Evolutionary conservation across 2,113 vertebrate genomes (phyloP).

Genomic region (Hassar affinis): DNA sequence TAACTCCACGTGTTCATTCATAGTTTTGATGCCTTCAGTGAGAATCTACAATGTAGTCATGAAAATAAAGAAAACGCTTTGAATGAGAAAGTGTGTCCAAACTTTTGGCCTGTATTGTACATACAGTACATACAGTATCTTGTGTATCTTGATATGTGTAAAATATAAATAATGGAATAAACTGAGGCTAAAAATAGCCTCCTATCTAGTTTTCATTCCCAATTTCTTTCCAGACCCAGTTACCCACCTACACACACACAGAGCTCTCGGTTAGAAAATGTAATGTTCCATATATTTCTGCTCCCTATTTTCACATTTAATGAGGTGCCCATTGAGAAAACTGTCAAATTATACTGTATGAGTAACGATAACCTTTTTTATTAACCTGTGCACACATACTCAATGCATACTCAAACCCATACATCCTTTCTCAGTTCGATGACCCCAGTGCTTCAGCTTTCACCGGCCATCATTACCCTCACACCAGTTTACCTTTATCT

Average conservation of each 20-base stretch:
- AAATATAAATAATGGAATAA: background rate
- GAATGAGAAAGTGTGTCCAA: no score
- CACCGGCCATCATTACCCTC: background rate
- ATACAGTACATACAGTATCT: no score
- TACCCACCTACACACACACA: background rate
- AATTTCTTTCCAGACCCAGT: background rate
- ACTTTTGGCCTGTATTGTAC: no score
- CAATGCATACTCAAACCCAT: background rate
- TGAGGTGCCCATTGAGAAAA: constrained; percentile 28
- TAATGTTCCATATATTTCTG: constrained; percentile 3
- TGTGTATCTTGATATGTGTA: background rate
- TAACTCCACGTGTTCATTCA: no score
- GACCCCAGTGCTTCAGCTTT: background rate
- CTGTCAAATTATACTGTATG: constrained; percentile 12
- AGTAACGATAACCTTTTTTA: background rate
- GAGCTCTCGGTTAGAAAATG: background rate
- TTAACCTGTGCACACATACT: constrained; percentile 6
- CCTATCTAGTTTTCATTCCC: background rate
- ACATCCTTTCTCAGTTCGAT: background rate
- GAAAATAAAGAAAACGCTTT: no score
- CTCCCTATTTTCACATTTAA: constrained; percentile 27
- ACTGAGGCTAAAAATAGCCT: background rate
- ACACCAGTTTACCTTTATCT: constrained; percentile 19
- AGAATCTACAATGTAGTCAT: no score
- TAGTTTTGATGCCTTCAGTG: no score